These are phyloP conservation scores for Mungos mungo DNA, from an alignment of 2,113 vertebrate species.

Conservation along the genomic window DNA sequence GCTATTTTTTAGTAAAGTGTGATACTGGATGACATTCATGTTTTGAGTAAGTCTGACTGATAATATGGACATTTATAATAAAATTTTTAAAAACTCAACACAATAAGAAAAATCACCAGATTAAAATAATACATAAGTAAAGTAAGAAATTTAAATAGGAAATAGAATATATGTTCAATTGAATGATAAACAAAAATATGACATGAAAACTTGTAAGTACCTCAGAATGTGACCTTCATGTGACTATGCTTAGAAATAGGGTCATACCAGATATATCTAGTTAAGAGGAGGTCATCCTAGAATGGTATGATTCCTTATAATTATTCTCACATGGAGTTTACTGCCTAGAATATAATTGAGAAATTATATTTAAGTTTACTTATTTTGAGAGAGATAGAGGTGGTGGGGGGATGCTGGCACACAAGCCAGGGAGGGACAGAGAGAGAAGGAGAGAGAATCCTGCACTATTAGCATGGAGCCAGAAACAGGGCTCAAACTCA, in stretches of 20 bases:
- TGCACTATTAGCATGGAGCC: no score
- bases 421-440: no score
- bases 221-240: background rate
- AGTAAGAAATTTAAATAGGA: background rate
- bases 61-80: background rate
- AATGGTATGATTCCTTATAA: background rate
- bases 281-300: background rate
- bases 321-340: background rate
- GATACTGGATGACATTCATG: background rate
- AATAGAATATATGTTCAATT: background rate
- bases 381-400: no score
- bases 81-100: background rate
- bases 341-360: background rate
- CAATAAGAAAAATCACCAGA: background rate
- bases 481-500: no score
- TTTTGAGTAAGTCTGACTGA: background rate
- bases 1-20: background rate
- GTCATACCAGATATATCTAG: background rate
- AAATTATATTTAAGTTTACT: no score
- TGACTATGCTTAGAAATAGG: background rate
- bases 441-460: no score
- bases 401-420: fast-evolving
- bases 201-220: background rate
- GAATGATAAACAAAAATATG: background rate
- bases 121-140: background rate